Percentiles rank a stretch among this genome's conserved stretches.
These are phyloP conservation scores for Proteles cristata DNA, from an alignment of 2,113 vertebrate species.

Conservation along the genomic window DNA sequence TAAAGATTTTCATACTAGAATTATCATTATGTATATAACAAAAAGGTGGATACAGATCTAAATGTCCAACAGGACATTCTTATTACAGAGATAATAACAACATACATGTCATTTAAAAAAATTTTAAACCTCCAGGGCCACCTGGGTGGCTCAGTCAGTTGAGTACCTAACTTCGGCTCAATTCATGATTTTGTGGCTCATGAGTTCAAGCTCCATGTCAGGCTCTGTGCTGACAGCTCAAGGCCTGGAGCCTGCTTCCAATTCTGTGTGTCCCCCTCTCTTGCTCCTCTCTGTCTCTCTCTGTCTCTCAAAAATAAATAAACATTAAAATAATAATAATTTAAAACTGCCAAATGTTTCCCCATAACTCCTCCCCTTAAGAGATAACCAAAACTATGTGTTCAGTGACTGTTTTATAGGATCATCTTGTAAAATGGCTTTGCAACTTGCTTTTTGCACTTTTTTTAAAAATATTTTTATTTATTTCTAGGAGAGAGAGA, in stretches of 20 bases:
- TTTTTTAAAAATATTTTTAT: no score
- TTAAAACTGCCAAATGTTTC: not conserved
- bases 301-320: no score
- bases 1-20: not conserved
- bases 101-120: not conserved
- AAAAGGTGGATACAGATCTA: not conserved
- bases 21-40: not conserved
- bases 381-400: slow-evolving; percentile 16
- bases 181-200: no score
- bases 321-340: not conserved
- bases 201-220: no score
- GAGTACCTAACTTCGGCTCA: no score
- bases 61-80: not conserved
- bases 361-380: not conserved
- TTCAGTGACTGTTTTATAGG: slow-evolving; percentile 22
- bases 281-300: no score
- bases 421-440: not conserved
- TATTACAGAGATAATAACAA: not conserved
- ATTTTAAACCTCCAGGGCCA: not conserved
- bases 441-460: slow-evolving; percentile 10
- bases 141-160: no score
- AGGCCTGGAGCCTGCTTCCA: no score
- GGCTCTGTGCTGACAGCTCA: no score
- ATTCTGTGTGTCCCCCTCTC: no score
- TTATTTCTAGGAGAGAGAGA: no score